Base-by-base conservation (phyloP, 2,113 vertebrate genomes). In the Megaleporinus macrocephalus region DNA sequence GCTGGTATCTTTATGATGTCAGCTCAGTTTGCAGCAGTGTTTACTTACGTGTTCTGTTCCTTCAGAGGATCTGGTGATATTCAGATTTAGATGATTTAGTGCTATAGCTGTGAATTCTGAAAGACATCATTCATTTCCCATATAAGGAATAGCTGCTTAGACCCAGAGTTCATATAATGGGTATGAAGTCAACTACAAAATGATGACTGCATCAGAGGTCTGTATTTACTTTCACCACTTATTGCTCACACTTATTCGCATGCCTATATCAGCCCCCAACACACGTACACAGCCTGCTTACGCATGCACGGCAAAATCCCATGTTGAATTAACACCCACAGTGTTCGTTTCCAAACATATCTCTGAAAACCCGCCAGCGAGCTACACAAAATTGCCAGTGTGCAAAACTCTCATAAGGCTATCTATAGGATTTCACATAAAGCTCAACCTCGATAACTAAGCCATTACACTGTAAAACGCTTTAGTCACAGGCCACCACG, bases 161-260 rank as follows among this genome's bases (percentile, higher is more conserved):
- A 44, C 41, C 41, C 5, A 44, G 41, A 44, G 41, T 51, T 51
- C 16, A 2, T 51, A 51, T 16, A 16, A 16, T 18, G 14, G 49
- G 41, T 10, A 44, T 44, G 41, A 11, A 0, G n/a, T n/a, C 24
- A 26, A 61, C n/a, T 26, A 61, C 14, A 36, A 9, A 20, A 41
- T 22, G 20, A n/a, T 44, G 18, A 69, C 24, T n/a, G 1, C 3
- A 18, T n/a, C 20, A 66, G 16, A 33, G 33, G 10, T 20, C 33
- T 24, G 5, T 22, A 22, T 20, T 41, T 3, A 22, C 6, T 36
- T 68, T 41, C 76, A 55, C n/a, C 53, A 51, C 30, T 29, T 26
- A 74, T 27, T 20, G 33, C 66, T 51, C 63, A 36, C 24, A n/a
- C n/a, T n/a, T 73, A 82, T 72, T 68, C 12, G 36, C 74, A 59